Conservation (phyloP, 64 coral and sea anemone species). For the Stichodactyla mertensii region DNA sequence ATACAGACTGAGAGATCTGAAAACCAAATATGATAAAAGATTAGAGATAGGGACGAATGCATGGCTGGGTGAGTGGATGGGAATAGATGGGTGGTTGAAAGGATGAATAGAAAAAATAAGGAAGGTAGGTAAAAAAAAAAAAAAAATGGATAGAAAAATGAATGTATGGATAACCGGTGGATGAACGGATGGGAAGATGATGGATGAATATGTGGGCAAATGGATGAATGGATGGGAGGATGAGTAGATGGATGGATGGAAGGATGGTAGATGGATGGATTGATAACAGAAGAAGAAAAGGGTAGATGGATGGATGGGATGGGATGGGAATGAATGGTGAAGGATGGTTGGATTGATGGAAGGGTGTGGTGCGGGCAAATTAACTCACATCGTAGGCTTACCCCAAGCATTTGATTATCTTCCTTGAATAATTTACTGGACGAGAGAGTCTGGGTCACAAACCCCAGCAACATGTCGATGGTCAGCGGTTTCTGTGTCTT, state of each 20-base stretch:
- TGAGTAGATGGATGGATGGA: neutral
- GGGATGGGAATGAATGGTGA: too few relatives aligned
- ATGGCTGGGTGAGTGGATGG: neutral
- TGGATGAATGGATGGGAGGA: neutral
- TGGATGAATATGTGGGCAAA: neutral
- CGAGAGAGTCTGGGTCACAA: slow-evolving; percentile 56
- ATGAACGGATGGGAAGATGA: neutral
- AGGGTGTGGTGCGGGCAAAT: too few relatives aligned
- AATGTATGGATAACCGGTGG: neutral
- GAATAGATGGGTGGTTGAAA: neutral
- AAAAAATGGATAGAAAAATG: neutral
- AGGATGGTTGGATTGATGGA: too few relatives aligned
- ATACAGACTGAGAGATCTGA: slow-evolving; percentile 74
- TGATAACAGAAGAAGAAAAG: neutral
- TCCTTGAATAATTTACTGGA: slow-evolving; percentile 72
- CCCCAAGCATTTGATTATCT: slow-evolving; percentile 64
- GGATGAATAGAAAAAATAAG: neutral
- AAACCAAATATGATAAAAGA: neutral
- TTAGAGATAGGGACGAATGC: neutral
- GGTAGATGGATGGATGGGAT: neutral
- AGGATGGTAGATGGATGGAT: neutral
- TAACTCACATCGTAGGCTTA: neutral
- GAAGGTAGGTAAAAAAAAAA: neutral
- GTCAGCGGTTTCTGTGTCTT: slow-evolving; percentile 34
- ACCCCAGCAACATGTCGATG: slow-evolving; percentile 61